Evolutionary conservation across 2,888 invertebrate genomes (phyloP), one percentile per base, ranked within the genome.

Genomic region (Xanthostigma xanthostigma): DNA sequence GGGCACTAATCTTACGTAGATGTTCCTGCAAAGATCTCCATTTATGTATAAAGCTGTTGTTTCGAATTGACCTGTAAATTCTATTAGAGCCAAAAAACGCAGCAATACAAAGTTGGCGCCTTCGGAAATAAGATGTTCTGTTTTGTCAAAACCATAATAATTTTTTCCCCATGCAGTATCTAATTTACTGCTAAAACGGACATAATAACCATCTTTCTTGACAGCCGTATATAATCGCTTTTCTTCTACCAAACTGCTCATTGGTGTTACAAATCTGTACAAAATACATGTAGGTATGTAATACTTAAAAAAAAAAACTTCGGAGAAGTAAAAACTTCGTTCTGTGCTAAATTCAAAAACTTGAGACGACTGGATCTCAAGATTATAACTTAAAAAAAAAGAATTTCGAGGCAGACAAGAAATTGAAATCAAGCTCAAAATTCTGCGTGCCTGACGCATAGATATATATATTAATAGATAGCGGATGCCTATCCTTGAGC

Each of bases 41-140:
- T 75, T 72, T 54, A 79, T 76, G 53, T 76, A 68, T 45, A 77
- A 67, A 12, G 74, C 72, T 17, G 73, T 67, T 17, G 77, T 67
- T 58, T 73, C 73, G 52, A 80, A 65, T 47, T 59, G 66, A 9
- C 80, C 80, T 45, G 65, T 65, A 56, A 67, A 74, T 53, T 72
- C 67, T 12, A 61, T 65, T 11, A 79, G 58, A 3, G 73, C 77
- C 36, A 81, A 63, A 58, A 77, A 79, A 53, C 81, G 68, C 62
- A 78, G 64, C 13, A 81, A 60, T 11, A 80, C 60, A 50, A 81
- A 65, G 62, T 74, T 78, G 9, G 76, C 73, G 36, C 78, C 79
- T 67, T 80, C 80, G n/a, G 75, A 69, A 45, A 80, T 62, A 51
- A 78, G 69, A 55, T 73, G 64, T 45, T 63, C 64, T n/a, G 72